These are phyloP conservation scores for Pelodytes ibericus DNA, from an alignment of 2,797 vertebrate species.

Conservation along the genomic window DNA sequence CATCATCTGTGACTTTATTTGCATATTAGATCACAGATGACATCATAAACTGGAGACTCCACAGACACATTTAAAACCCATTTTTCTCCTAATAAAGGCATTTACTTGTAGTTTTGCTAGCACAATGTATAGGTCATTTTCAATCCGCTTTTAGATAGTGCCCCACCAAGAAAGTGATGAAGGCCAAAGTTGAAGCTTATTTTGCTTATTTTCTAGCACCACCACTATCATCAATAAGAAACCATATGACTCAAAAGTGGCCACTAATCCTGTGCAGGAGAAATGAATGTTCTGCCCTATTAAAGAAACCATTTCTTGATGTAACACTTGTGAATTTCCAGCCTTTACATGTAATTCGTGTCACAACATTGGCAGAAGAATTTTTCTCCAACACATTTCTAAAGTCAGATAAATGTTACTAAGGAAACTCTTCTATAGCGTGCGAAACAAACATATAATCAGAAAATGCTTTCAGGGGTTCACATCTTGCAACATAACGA, in stretches of 20 bases:
- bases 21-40: too few species aligned
- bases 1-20: too few species aligned
- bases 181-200: too few species aligned
- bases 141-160: too few species aligned
- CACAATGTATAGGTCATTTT: too few species aligned
- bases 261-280: conserved; percentile 16
- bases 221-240: too few species aligned
- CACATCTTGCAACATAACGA: neutral
- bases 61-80: too few species aligned
- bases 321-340: conserved; percentile 35
- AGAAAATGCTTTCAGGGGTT: conserved; percentile 29
- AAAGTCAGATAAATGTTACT: conserved; percentile 40
- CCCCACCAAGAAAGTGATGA: too few species aligned
- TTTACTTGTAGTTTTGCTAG: too few species aligned
- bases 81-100: too few species aligned
- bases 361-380: conserved; percentile 19
- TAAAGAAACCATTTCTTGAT: conserved; percentile 38
- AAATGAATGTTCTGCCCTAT: conserved; percentile 44
- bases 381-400: conserved; percentile 31
- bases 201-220: too few species aligned
- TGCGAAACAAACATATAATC: conserved; percentile 33
- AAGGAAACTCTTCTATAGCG: conserved; percentile 18
- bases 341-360: conserved; percentile 28
- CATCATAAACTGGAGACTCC: too few species aligned
- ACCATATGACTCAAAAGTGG: neutral